These are phyloP conservation scores for Pyrocoelia pectoralis DNA, from an alignment of 2,888 invertebrate species.

Conservation along the genomic window DNA sequence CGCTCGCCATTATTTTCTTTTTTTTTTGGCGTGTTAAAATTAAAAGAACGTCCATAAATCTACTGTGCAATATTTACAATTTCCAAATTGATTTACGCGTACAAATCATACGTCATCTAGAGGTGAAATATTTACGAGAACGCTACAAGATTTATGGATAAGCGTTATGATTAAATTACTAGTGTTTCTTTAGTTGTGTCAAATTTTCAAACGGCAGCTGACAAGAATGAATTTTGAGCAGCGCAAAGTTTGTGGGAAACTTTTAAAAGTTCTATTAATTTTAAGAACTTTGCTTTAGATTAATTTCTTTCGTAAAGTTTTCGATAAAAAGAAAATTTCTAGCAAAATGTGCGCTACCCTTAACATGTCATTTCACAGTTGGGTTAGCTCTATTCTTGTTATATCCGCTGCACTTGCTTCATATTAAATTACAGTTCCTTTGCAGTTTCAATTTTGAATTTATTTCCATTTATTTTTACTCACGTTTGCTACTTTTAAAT, in stretches of 20 bases:
- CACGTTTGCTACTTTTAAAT: too few species aligned
- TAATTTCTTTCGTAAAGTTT: neutral
- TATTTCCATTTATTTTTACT: too few species aligned
- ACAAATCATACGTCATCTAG: neutral
- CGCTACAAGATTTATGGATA: neutral
- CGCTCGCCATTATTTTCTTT: neutral
- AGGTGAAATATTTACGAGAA: neutral
- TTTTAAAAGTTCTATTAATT: constrained; percentile 1
- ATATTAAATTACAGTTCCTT: too few species aligned
- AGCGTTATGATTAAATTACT: neutral
- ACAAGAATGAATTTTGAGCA: neutral
- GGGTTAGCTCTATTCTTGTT: too few species aligned
- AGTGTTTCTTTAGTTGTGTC: neutral
- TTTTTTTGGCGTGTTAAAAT: too few species aligned
- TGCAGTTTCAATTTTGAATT: too few species aligned
- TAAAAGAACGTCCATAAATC: neutral
- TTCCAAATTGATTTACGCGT: constrained; percentile 4
- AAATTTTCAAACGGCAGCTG: neutral
- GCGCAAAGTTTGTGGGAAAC: neutral
- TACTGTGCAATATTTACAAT: neutral
- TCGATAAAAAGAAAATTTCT: neutral
- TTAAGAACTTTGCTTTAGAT: neutral
- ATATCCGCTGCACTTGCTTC: too few species aligned
- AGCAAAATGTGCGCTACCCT: neutral
- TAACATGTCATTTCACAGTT: neutral